phyloP scores from a whole-genome alignment of 1,140 invertebrate genomes.

The Caenorhabditis briggsae region DNA sequence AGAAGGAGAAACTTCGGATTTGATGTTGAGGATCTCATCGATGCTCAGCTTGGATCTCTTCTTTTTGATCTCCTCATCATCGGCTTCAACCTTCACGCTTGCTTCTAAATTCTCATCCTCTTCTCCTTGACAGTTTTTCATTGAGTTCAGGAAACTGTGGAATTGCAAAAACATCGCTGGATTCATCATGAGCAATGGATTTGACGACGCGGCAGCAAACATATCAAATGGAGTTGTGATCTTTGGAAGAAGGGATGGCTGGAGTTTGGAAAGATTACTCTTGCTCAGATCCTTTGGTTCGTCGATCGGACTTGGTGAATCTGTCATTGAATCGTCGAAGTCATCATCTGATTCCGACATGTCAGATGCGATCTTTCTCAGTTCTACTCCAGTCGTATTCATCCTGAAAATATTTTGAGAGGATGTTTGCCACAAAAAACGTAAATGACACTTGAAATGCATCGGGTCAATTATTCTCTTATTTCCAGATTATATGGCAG shows the following conservation, averaged over 20 bases:
- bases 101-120: slow-evolving; percentile 1
- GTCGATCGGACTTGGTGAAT: slow-evolving; percentile 61
- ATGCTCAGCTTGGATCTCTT: slow-evolving; percentile 16
- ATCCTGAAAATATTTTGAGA: slow-evolving; percentile 41
- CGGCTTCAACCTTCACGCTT: background rate
- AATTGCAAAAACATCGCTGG: slow-evolving; percentile 52
- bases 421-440: background rate
- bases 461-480: slow-evolving; percentile 6
- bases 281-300: slow-evolving; percentile 56
- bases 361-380: slow-evolving; percentile 48
- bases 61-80: background rate
- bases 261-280: background rate
- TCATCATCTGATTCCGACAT: slow-evolving; percentile 59
- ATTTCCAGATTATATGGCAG: slow-evolving; percentile 33
- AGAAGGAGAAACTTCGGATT: slow-evolving; percentile 42
- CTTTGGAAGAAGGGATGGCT: slow-evolving; percentile 9
- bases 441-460: slow-evolving; percentile 39
- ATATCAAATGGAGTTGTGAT: slow-evolving; percentile 27
- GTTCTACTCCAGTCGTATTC: slow-evolving; percentile 63
- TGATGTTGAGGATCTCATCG: slow-evolving; percentile 65
- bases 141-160: slow-evolving; percentile 49
- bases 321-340: slow-evolving; percentile 61
- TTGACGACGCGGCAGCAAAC: slow-evolving; percentile 11
- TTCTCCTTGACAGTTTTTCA: background rate
- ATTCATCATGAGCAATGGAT: slow-evolving; percentile 64